Percentiles rank a stretch among this genome's conserved stretches.
Conservation (phyloP, 2,797 vertebrate genomes). For the Eleutherodactylus coqui region DNA sequence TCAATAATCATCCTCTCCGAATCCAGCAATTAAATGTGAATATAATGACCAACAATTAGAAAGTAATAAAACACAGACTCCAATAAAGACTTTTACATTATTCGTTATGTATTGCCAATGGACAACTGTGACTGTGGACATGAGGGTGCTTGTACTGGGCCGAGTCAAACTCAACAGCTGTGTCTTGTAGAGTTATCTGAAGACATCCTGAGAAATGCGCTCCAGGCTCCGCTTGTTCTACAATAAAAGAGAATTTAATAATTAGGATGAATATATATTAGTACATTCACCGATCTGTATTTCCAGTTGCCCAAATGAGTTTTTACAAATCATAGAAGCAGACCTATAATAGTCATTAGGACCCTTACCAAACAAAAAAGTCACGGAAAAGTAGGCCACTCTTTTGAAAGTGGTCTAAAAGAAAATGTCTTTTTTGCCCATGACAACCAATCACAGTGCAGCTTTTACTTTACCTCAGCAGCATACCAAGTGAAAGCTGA, state of each 20-base stretch:
- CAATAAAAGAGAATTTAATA: background rate
- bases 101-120: conserved; percentile 27
- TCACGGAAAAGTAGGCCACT: too few relatives aligned
- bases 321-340: background rate
- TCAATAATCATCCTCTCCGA: background rate
- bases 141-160: conserved; percentile 50
- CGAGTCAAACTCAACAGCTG: conserved; percentile 47
- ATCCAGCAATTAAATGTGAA: background rate
- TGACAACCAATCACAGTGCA: too few relatives aligned
- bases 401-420: too few relatives aligned
- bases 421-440: too few relatives aligned
- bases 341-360: background rate
- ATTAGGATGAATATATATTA: background rate
- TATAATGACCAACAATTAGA: background rate
- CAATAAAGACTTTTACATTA: background rate
- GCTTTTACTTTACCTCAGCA: too few relatives aligned
- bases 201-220: conserved; percentile 61
- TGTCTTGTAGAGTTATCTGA: conserved; percentile 60
- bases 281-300: background rate
- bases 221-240: conserved; percentile 26
- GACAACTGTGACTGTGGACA: conserved; percentile 63
- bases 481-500: too few relatives aligned
- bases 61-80: background rate
- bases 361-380: too few relatives aligned
- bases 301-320: background rate